phyloP scores from a whole-genome alignment of 2,888 invertebrate species.

The Drosophila helvetica region DNA sequence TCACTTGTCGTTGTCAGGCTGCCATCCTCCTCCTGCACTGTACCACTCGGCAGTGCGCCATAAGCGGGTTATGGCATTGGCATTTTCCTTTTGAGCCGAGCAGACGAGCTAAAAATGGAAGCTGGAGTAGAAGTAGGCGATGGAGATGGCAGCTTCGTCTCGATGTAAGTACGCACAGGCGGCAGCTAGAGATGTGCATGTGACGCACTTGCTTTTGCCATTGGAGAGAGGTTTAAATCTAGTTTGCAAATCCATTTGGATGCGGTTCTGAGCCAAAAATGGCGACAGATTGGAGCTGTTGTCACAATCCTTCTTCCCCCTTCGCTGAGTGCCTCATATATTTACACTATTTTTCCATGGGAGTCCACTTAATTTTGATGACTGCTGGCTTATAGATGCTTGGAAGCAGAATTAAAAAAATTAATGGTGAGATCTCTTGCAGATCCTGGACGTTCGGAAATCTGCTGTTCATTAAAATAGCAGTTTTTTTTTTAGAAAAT shows the following conservation, averaged over 20 bases:
- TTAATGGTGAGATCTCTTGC: too few relatives aligned
- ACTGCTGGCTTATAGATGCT: background rate
- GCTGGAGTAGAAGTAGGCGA: background rate
- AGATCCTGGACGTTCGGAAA: too few relatives aligned
- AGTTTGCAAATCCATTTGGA: background rate
- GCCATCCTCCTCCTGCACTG: background rate
- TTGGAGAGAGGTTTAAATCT: slow-evolving; percentile 1
- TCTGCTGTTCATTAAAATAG: too few relatives aligned
- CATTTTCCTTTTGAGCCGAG: slow-evolving; percentile 51
- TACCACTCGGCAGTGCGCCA: slow-evolving; percentile 47
- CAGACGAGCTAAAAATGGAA: slow-evolving; percentile 11
- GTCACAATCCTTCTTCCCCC: background rate
- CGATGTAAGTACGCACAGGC: slow-evolving; percentile 4
- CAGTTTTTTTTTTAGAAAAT: too few relatives aligned
- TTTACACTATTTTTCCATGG: background rate
- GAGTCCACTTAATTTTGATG: background rate
- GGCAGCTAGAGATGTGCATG: slow-evolving; percentile 5
- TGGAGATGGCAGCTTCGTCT: background rate
- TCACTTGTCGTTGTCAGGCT: slow-evolving; percentile 49
- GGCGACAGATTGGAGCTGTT: background rate
- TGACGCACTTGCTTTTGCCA: slow-evolving; percentile 5
- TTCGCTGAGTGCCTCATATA: background rate
- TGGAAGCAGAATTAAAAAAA: too few relatives aligned
- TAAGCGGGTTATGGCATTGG: slow-evolving; percentile 72
- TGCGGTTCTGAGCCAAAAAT: background rate